Evolutionary conservation across 2,113 vertebrate species (phyloP), one percentile per base, ranked within the genome.

Genomic region (Marmota monax): DNA sequence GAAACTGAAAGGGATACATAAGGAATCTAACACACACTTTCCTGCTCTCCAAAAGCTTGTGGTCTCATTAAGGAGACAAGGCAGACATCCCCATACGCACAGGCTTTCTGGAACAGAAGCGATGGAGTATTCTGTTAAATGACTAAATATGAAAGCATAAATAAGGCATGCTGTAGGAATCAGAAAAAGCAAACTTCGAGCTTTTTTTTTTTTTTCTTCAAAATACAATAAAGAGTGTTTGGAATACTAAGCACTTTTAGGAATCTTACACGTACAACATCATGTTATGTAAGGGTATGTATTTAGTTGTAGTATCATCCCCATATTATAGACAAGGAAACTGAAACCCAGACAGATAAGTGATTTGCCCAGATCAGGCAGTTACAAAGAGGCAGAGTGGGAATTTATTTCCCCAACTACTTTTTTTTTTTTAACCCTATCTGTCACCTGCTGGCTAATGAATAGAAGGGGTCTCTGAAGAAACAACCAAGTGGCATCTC

Each of bases 341-440:
- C 12, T 0, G 48, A 95, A 92, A 34, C 27, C 32, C 73, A 70
- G 67, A 80, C 51, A 91, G 6, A 79, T 32, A 72, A 70, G 12
- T 76, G 51, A 39, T 13, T 69, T 82, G 48, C 7, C 27, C 65
- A 90, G 23, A 73, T 79, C n/a, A 48, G 9, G 4, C 14, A 20
- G 45, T 42, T 86, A 78, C 23, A 48, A 74, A 93, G 78, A 90
- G 45, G 14, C 67, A 77, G 70, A 51, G 12, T 20, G 67, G 70
- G 72, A 73, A 65, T 93, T 77, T 56, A 95, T 73, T 32, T 77
- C 67, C 18, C 37, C 14, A 42, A 7, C 37, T 56, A 45, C 51
- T 74, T 78, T 88, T 94, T 48, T 58, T 78, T 88, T 94, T 48
- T 22, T 69, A 45, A 17, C 22, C 80, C 87, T 7, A 51, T 92